These are phyloP conservation scores for Ecliptopera silaceata DNA, from an alignment of 2,888 invertebrate genomes.

Conservation along the genomic window DNA sequence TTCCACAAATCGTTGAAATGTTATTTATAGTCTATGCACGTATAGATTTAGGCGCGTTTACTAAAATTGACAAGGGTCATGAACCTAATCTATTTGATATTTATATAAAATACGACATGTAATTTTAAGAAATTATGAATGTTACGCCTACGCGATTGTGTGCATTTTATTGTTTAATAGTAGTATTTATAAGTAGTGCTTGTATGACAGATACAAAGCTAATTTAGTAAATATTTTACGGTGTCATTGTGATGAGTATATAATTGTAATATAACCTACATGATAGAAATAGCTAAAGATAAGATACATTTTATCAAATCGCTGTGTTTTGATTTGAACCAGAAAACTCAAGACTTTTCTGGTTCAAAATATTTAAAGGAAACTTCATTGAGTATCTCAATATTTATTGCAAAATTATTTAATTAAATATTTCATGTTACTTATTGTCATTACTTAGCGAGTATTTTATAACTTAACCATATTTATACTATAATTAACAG, in stretches of 20 bases:
- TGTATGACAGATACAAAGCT: background rate
- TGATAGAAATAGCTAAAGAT: background rate
- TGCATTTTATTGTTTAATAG: constrained; percentile 8
- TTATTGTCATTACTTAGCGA: constrained; percentile 34
- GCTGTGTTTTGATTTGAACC: background rate
- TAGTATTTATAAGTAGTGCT: background rate
- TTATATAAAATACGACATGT: constrained; percentile 7
- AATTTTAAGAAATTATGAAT: constrained; percentile 16
- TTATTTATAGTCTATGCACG: constrained; percentile 54
- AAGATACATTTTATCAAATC: too few species aligned
- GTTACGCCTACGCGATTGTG: constrained; percentile 5
- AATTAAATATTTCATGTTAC: constrained; percentile 25
- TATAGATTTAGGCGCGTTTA: constrained; percentile 38
- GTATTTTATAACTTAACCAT: constrained; percentile 32
- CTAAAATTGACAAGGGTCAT: constrained; percentile 35
- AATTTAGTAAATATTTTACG: too few species aligned
- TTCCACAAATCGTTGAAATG: constrained; percentile 64
- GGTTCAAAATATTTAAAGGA: constrained; percentile 21
- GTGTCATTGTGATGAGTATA: background rate
- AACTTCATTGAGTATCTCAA: constrained; percentile 26
- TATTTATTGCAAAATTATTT: constrained; percentile 32
- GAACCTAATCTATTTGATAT: constrained; percentile 31
- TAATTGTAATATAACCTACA: background rate
- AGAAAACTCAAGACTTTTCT: too few species aligned
- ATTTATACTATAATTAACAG: constrained; percentile 30